Conservation (phyloP, 2,113 vertebrate genomes). For the Blennius ocellaris region DNA sequence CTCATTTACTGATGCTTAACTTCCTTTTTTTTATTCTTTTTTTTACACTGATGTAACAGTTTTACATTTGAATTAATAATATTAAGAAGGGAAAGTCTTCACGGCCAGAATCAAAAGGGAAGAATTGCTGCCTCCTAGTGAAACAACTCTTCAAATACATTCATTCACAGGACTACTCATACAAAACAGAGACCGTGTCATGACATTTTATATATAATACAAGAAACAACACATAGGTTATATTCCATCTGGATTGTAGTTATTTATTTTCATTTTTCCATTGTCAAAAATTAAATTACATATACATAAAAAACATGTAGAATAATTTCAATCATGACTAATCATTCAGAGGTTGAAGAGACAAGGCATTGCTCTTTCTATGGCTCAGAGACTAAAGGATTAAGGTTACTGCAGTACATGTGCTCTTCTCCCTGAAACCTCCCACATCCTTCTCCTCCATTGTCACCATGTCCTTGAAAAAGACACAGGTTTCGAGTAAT, state of each 20-base stretch:
- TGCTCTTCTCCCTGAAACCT: slow-evolving; percentile 41
- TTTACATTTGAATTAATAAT: neutral
- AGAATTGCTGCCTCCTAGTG: slow-evolving; percentile 55
- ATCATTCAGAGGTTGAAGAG: slow-evolving; percentile 54
- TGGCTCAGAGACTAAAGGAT: slow-evolving; percentile 54
- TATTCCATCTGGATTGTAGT: slow-evolving; percentile 26
- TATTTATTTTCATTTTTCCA: slow-evolving; percentile 70
- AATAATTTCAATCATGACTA: slow-evolving; percentile 45
- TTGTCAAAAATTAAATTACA: slow-evolving; percentile 74
- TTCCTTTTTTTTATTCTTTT: neutral
- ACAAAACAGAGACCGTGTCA: neutral
- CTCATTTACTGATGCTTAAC: neutral
- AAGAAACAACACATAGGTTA: neutral
- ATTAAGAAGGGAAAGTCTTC: slow-evolving; percentile 1
- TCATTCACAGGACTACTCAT: neutral
- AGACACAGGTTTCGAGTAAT: slow-evolving; percentile 30
- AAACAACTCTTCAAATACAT: slow-evolving; percentile 14
- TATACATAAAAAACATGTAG: slow-evolving; percentile 77
- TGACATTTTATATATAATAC: too few species aligned
- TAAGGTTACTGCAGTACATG: slow-evolving; percentile 46
- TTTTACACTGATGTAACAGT: neutral
- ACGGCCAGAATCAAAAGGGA: neutral
- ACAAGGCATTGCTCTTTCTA: slow-evolving; percentile 57
- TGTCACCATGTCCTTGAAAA: slow-evolving; percentile 39
- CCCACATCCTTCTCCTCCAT: neutral